A percentile compares a stretch with the other conserved stretches of the same genome.
Conservation (phyloP, 1,140 invertebrate species). For the Drosophila kohkoa region DNA sequence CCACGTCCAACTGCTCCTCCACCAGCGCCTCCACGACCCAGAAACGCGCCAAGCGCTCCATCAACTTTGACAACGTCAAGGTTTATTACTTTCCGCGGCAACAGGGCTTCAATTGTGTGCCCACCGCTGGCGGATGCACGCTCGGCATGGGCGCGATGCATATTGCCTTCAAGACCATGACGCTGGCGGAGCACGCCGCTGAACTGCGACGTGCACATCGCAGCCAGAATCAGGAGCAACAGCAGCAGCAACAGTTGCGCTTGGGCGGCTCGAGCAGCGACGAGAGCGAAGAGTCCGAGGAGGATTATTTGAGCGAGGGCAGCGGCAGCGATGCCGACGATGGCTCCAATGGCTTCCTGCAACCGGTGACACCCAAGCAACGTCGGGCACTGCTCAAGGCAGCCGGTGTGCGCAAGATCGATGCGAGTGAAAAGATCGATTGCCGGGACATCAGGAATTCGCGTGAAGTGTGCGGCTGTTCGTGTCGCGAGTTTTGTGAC, state of each 20-base stretch:
- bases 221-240: slow-evolving; percentile 90
- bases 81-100: slow-evolving; percentile 97
- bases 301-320: slow-evolving; percentile 91
- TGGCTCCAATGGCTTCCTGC: slow-evolving; percentile 96
- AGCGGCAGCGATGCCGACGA: slow-evolving; percentile 94
- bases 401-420: slow-evolving; percentile 97
- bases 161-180: slow-evolving; percentile 87
- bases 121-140: slow-evolving; percentile 97
- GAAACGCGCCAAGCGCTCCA: slow-evolving; percentile 90
- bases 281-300: slow-evolving; percentile 92
- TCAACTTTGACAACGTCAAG: slow-evolving; percentile 96
- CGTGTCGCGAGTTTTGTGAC: slow-evolving; percentile 97
- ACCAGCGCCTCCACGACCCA: slow-evolving; percentile 64
- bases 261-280: slow-evolving; percentile 87
- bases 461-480: slow-evolving; percentile 97
- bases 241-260: slow-evolving; percentile 87
- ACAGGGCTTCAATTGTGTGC: slow-evolving; percentile 99
- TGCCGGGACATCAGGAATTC: slow-evolving; percentile 96
- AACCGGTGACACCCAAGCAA: slow-evolving; percentile 97
- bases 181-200: slow-evolving; percentile 92
- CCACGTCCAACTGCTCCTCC: background rate
- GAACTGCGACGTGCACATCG: slow-evolving; percentile 94
- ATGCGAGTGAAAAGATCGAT: slow-evolving; percentile 96
- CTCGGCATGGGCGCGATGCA: slow-evolving; percentile 97
- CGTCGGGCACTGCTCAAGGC: slow-evolving; percentile 93